These are phyloP conservation scores for Germaria angustata DNA, from an alignment of 2,888 invertebrate species.

Conservation along the genomic window DNA sequence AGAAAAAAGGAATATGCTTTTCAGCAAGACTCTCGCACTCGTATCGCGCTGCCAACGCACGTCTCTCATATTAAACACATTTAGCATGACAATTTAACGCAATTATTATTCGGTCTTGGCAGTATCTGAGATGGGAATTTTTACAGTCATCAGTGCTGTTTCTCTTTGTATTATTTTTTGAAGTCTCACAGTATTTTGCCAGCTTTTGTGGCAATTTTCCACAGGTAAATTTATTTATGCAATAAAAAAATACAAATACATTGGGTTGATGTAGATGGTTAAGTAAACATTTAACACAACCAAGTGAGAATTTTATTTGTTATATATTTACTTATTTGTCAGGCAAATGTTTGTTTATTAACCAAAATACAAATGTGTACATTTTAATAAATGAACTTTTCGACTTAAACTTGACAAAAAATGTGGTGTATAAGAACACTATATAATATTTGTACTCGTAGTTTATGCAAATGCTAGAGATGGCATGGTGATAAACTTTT, in stretches of 20 bases:
- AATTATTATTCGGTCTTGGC: constrained; percentile 60
- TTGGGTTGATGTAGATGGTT: neutral
- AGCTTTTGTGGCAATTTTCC: constrained; percentile 11
- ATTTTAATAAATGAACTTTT: constrained; percentile 19
- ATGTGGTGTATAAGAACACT: constrained; percentile 19
- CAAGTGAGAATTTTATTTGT: constrained; percentile 47
- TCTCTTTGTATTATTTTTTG: neutral
- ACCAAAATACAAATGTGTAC: neutral
- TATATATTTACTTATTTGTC: constrained; percentile 41
- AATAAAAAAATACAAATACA: constrained; percentile 11
- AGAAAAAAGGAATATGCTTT: neutral
- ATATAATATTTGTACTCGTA: constrained; percentile 18
- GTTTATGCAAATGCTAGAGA: neutral
- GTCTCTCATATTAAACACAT: constrained; percentile 65
- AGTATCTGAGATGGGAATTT: constrained; percentile 35
- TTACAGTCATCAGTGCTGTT: constrained; percentile 2
- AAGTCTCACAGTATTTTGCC: neutral
- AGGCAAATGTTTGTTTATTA: constrained; percentile 41
- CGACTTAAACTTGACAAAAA: neutral
- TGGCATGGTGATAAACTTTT: neutral
- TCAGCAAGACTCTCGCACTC: neutral
- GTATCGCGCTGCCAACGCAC: constrained; percentile 47
- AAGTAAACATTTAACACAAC: neutral
- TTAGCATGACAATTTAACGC: constrained; percentile 68
- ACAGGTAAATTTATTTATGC: constrained; percentile 43